These are phyloP conservation scores for Benthosema pterotum DNA, from an alignment of 2,797 vertebrate species.

Conservation along the genomic window DNA sequence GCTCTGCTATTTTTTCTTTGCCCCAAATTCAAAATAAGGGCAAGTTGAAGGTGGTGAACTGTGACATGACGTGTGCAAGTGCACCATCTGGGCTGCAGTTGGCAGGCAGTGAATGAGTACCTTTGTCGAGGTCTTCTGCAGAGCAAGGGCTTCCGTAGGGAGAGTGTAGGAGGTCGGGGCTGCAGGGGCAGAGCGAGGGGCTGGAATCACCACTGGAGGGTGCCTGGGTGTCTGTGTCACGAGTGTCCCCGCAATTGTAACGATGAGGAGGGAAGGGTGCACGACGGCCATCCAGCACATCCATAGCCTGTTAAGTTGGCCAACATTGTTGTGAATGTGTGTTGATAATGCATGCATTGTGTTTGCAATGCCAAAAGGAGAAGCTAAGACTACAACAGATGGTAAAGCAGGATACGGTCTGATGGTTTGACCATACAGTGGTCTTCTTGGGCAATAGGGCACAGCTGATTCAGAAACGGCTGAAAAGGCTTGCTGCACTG, in stretches of 20 bases:
- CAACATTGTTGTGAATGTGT: constrained; percentile 19
- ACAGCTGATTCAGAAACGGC: constrained; percentile 32
- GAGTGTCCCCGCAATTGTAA: constrained; percentile 83
- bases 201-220: constrained; percentile 91
- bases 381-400: constrained; percentile 43
- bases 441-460: constrained; percentile 28
- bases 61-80: background rate
- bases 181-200: constrained; percentile 84
- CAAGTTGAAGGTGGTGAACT: background rate
- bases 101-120: constrained; percentile 64
- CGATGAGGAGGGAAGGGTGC: constrained; percentile 90
- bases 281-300: constrained; percentile 90
- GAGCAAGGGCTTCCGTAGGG: constrained; percentile 91
- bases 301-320: constrained; percentile 81
- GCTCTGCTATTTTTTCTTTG: too few relatives aligned
- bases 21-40: background rate
- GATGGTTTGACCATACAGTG: constrained; percentile 35
- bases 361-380: constrained; percentile 32
- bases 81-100: background rate
- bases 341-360: constrained; percentile 13
- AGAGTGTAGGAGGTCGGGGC: constrained; percentile 87
- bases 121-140: constrained; percentile 92
- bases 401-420: constrained; percentile 33
- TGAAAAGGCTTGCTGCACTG: constrained; percentile 29
- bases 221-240: constrained; percentile 93